Evolutionary conservation across 2,888 invertebrate genomes (phyloP), one percentile per base, ranked within the genome.

Genomic region (Meloe dianella): DNA sequence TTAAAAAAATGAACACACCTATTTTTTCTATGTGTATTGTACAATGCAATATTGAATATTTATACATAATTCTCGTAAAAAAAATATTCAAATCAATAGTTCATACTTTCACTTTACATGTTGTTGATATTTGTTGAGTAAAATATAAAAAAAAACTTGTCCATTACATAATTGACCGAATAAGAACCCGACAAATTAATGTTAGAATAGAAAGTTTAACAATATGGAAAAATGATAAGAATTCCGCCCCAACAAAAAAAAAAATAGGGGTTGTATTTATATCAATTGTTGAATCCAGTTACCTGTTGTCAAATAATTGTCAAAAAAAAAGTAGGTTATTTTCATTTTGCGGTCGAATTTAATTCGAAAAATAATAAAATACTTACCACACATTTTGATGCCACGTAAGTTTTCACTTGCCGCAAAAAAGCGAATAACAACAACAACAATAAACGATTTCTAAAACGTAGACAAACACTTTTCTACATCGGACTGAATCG

Each of bases 341-440:
- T n/a, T n/a, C n/a, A 22, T 51, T 47, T 1, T 9, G 20, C 7
- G 6, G 1, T 17, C 17, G 5, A 5, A 14, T 3, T 5, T 4
- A 10, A 14, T 38, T 38, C n/a, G 5, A 41, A 41, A 41, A 1
- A 17, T 3, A 17, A 5, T 7, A 22, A 51, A 51, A 51, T 8
- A 10, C 51, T 51, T 51, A 51, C 51, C 51, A 51, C 51, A 51
- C 51, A 51, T 51, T 51, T 51, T 51, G 22, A 8, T 51, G 51
- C 51, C 51, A 51, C 51, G 51, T 51, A 51, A 8, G 51, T 20
- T 51, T 47, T 47, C 47, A 38, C 38, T 38, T 38, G 5, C 14
- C n/a, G 38, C 6, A 6, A 14, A 14, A 17, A n/a, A 14, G 17
- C 10, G 1, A 20, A 2, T 20, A 5, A 51, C 20, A 51, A 22